Evolutionary conservation across 2,888 invertebrate species (phyloP), one percentile per base, ranked within the genome.

Genomic region (Caenorhabditis macrosperma): DNA sequence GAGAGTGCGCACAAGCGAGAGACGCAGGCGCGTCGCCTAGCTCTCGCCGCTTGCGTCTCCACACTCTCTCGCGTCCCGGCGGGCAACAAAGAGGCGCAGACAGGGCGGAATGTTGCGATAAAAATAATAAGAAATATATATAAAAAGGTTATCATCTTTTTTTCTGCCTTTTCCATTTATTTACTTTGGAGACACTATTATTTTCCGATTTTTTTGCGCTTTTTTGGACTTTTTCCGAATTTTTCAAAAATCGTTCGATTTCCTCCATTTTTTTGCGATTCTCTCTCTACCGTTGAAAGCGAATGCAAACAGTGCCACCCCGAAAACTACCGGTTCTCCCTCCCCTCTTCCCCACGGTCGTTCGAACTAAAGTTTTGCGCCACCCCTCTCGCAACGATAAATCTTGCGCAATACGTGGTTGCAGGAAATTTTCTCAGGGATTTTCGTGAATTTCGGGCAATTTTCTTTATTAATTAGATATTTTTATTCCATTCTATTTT

Each of bases 401-500:
- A 44, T 44, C 44, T 44, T 44, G 44, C 44, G 44, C 44, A 44
- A 44, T 44, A 44, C 44, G n/a, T n/a, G n/a, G n/a, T n/a, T n/a
- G n/a, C n/a, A n/a, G n/a, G 44, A 33, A 33, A 33, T 10, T 7
- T 10, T 33, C 33, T 44, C n/a, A 5, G 17, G 44, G 44, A 3
- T 44, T 44, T 44, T 33, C 33, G 33, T 9, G 9, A 9, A 7
- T 33, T 33, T 33, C 33, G n/a, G n/a, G n/a, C n/a, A n/a, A n/a
- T n/a, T n/a, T n/a, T n/a, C n/a, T n/a, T n/a, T n/a, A n/a, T n/a
- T n/a, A n/a, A n/a, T n/a, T n/a, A n/a, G n/a, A n/a, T n/a, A n/a
- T n/a, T n/a, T n/a, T n/a, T n/a, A n/a, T n/a, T n/a, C n/a, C n/a
- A n/a, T n/a, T n/a, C n/a, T n/a, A n/a, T n/a, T n/a, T n/a, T n/a